Conservation (phyloP, 2,888 invertebrate genomes). For the Leptopilina myrica region DNA sequence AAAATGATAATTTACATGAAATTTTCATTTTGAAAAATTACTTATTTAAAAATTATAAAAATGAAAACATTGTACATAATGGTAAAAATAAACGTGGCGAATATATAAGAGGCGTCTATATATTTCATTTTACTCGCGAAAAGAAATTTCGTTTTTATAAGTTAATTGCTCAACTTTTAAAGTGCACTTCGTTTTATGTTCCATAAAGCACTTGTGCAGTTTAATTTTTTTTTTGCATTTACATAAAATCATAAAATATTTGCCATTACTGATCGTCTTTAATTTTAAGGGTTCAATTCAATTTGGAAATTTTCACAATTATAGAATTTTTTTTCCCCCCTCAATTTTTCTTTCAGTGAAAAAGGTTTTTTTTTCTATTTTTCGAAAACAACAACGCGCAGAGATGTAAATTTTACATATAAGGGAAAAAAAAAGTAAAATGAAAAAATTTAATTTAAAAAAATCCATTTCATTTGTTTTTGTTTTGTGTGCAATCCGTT, state of each 20-base stretch:
- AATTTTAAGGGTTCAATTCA: not conserved
- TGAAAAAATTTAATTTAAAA: too few species aligned
- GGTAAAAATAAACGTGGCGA: not conserved
- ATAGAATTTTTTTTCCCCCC: not conserved
- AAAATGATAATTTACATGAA: not conserved
- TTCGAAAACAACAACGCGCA: too few species aligned
- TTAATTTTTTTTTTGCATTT: not conserved
- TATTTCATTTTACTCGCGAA: not conserved
- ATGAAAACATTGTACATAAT: slow-evolving; percentile 9
- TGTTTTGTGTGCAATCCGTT: slow-evolving; percentile 14
- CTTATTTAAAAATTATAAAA: slow-evolving; percentile 12
- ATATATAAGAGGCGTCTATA: slow-evolving; percentile 6
- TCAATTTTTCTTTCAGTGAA: too few species aligned
- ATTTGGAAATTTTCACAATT: not conserved
- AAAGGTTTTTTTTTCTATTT: too few species aligned
- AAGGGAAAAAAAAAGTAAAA: too few species aligned
- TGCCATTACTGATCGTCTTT: not conserved
- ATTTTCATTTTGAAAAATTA: slow-evolving; percentile 10
- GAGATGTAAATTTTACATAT: too few species aligned
- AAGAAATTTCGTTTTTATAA: slow-evolving; percentile 25
- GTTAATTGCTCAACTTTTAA: slow-evolving; percentile 16
- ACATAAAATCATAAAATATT: not conserved
- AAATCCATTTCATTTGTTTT: not conserved
- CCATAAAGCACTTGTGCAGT: not conserved
- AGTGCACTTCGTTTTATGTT: slow-evolving; percentile 26